Base-by-base conservation (phyloP, 2,797 vertebrate genomes). In the Manis pentadactyla region DNA sequence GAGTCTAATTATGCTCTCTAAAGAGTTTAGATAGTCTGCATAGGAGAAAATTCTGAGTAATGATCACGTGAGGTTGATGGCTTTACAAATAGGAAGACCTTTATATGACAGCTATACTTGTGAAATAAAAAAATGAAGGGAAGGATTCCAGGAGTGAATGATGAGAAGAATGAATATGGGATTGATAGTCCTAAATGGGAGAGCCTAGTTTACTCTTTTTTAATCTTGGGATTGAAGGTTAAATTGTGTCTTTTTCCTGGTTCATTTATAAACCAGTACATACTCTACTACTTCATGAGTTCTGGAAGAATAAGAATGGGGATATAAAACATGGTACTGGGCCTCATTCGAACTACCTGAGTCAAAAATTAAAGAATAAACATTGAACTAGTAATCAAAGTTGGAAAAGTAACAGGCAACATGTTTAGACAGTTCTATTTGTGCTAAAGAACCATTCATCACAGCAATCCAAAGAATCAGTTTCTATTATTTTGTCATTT, bases 21-120 rank as follows among this genome's bases (percentile, higher is more conserved):
- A 95, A 73, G 37, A 78, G 5, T 73, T 88, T 61, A 88, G 78
- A 57, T 86, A 78, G 96, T 89, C 49, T 79, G 17, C 27, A 8
- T 17, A 53, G 69, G 25, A 90, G 42, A 46, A 83, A 83, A 89
- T 53, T 90, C 21, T 46, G 34, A 84, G 49, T 46, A 64, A 78
- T 19, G 68, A 71, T 79, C 34, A 66, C 59, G 27, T 3, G 14
- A 95, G 46, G 71, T 39, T 10, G 7, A 75, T 49, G 19, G 39
- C 15, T 92, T 91, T 57, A 92, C 31, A 66, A 57, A 69, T 46
- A 83, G 19, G 14, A 79, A 87, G 49, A 42, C 5, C 25, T 87
- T 92, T 89, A 25, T 49, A 21, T 55, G 64, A n/a, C 49, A 71
- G 17, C 19, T 25, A n/a, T 23, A 66, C 34, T 46, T 74, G 51